Base-by-base conservation (phyloP, 2,797 vertebrate species). In the Sebastolobus alascanus region DNA sequence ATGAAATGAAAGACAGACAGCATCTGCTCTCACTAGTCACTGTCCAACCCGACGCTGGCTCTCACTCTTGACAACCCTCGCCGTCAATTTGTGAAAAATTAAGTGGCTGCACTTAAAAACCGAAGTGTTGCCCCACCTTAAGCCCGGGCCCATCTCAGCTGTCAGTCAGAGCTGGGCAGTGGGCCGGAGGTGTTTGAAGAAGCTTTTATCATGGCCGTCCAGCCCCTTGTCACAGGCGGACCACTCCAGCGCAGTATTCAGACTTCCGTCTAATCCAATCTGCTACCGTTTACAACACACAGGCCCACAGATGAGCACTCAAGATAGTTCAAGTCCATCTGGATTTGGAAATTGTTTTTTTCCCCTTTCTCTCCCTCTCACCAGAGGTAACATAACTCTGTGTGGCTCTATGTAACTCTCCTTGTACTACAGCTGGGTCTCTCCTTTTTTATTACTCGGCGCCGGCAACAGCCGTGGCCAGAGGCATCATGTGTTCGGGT, bases 41-140 rank as follows among this genome's bases (percentile, higher is more conserved):
- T 52, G 55, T 77, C 84, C 77, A 77, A 58, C 75, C 78, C 71
- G 84, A 81, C 13, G 27, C 76, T 63, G 59, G 71, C 86, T 82
- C 79, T 85, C 80, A 25, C 68, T 87, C 87, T 68, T 79, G 77
- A 90, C 86, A 88, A 59, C 70, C 66, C 79, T 90, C 78, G 75
- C 84, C 86, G 92, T 93, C 91, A 89, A 90, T 94, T 94, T 90
- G 85, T 84, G 78, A 87, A 89, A 92, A 93, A 94, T 92, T 65
- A 94, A 93, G 90, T 88, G 81, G 77, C 85, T 80, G 80, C 84
- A 79, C 90, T 94, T 89, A 86, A 82, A 66, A 74, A 80, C 71
- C 60, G 64, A 83, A 93, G 91, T 85, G 89, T 85, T 37, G 64
- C 43, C 83, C 87, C 86, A 82, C 92, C 93, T 86, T 82, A 86